These are phyloP conservation scores for Drosophila albomicans DNA, from an alignment of 1,140 invertebrate species.

Conservation along the genomic window DNA sequence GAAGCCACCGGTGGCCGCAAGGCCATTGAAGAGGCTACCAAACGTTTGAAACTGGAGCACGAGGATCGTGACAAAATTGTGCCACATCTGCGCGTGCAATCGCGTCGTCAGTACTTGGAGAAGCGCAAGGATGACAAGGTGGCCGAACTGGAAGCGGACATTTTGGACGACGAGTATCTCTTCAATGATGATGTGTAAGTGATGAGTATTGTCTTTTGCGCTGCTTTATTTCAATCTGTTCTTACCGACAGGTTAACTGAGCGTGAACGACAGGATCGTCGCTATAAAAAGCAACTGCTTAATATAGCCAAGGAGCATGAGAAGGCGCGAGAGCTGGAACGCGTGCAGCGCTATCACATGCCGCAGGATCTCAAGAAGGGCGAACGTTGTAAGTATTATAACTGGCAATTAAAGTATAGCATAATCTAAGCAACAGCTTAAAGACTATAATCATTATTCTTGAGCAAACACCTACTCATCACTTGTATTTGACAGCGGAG, in stretches of 20 bases:
- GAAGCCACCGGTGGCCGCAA: conserved; percentile 89
- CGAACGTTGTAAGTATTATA: conserved; percentile 86
- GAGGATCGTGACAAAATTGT: conserved; percentile 94
- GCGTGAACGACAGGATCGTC: conserved; percentile 92
- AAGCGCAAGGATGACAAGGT: conserved; percentile 98
- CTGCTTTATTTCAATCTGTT: not conserved
- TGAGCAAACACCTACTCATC: not conserved
- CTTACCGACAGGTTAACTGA: conserved; percentile 90
- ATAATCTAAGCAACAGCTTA: too few relatives aligned
- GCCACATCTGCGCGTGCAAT: conserved; percentile 95
- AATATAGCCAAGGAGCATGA: conserved; percentile 97
- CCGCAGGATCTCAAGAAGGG: conserved; percentile 91
- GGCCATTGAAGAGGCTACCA: conserved; percentile 95
- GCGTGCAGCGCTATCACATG: conserved; percentile 96
- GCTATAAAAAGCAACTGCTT: conserved; percentile 96
- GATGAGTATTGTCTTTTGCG: not conserved
- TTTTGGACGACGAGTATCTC: conserved; percentile 97
- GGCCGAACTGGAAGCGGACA: conserved; percentile 96
- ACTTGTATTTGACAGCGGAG: conserved; percentile 74
- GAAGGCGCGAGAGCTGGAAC: conserved; percentile 95
- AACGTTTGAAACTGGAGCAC: conserved; percentile 93
- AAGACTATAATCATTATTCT: too few relatives aligned
- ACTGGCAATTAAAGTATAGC: too few relatives aligned
- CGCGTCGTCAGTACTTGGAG: conserved; percentile 95
- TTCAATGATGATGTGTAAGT: conserved; percentile 94